Conservation (phyloP, 2,797 vertebrate genomes). For the Sebastes vulpes region DNA sequence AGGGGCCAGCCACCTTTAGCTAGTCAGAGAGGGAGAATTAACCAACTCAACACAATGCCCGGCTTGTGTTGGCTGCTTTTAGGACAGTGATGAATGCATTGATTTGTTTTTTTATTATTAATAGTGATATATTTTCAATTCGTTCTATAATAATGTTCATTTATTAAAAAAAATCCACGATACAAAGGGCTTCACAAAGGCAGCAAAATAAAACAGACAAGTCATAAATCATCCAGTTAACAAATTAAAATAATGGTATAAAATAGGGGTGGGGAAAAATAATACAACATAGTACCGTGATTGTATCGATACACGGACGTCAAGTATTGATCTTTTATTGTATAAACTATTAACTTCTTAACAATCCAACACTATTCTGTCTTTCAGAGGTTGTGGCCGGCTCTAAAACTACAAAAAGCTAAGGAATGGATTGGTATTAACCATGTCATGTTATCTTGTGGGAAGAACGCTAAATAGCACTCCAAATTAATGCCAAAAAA, state of each 20-base stretch:
- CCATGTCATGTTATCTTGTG: too few relatives aligned
- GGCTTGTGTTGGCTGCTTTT: constrained; percentile 38
- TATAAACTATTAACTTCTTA: too few relatives aligned
- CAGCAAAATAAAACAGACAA: background rate
- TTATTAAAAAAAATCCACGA: background rate
- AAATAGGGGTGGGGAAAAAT: too few relatives aligned
- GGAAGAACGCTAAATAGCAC: too few relatives aligned
- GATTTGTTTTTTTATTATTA: constrained; percentile 11
- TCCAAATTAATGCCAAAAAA: too few relatives aligned
- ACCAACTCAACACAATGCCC: constrained; percentile 41
- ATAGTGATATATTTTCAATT: constrained; percentile 2
- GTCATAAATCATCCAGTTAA: background rate
- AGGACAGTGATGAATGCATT: constrained; percentile 21
- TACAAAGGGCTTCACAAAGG: background rate
- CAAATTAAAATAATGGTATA: background rate
- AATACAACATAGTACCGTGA: too few relatives aligned
- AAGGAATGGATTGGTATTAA: too few relatives aligned
- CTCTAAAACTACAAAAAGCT: too few relatives aligned
- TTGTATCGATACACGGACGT: too few relatives aligned
- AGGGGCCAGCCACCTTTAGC: constrained; percentile 71
- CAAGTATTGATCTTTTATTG: too few relatives aligned
- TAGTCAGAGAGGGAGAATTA: constrained; percentile 61
- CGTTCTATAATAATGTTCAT: background rate
- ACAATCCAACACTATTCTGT: too few relatives aligned
- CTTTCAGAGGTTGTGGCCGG: too few relatives aligned